These are phyloP conservation scores for Barbus barbus DNA, from an alignment of 2,113 vertebrate species.

Conservation along the genomic window DNA sequence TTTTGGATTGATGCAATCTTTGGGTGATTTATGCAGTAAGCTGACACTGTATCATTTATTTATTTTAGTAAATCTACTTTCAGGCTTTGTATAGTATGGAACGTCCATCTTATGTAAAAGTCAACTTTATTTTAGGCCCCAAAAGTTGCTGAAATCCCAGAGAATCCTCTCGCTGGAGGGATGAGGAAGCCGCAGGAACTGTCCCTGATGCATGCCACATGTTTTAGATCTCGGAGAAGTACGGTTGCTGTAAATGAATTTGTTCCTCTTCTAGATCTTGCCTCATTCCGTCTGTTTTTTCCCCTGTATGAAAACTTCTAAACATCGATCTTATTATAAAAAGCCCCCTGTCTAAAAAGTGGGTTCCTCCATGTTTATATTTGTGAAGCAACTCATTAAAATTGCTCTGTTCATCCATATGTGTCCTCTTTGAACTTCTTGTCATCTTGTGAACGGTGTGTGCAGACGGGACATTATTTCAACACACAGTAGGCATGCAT, in stretches of 20 bases:
- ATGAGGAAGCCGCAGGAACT: constrained; percentile 20
- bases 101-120: constrained; percentile 5
- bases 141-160: background rate
- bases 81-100: constrained; percentile 18
- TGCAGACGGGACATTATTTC: background rate
- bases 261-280: background rate
- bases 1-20: background rate
- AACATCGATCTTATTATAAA: constrained; percentile 29
- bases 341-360: background rate
- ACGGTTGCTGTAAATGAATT: constrained; percentile 8
- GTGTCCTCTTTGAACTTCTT: background rate
- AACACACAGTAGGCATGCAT: background rate
- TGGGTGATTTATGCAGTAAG: background rate
- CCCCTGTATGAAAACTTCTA: background rate
- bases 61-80: constrained; percentile 40
- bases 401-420: constrained; percentile 26
- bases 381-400: constrained; percentile 74
- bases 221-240: constrained; percentile 13
- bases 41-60: constrained; percentile 40
- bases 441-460: background rate
- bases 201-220: constrained; percentile 33
- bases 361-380: constrained; percentile 58
- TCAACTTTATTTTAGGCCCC: background rate
- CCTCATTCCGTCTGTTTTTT: constrained; percentile 15
- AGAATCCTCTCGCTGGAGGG: background rate